Evolutionary conservation across 2,113 vertebrate species (phyloP), one percentile per base, ranked within the genome.

Genomic region (Scytalopus superciliaris): DNA sequence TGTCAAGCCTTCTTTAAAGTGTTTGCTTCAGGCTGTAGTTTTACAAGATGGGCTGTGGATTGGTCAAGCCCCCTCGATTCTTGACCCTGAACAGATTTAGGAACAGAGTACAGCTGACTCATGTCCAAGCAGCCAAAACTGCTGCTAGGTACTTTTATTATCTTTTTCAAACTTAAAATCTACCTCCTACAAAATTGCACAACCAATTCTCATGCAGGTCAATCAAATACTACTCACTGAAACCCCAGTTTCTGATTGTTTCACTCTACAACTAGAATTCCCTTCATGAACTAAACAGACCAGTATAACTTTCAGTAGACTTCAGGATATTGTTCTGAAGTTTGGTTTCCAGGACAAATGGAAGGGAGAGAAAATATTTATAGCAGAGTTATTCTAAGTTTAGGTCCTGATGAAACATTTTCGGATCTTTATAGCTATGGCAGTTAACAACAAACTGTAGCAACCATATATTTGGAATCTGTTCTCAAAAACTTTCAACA

Each of bases 21-120:
- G 98, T 97, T 98, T 98, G 99, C 99, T 99, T 95, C 97, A 98
- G 99, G 99, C 98, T 97, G 96, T 97, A 93, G 97, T 98, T 99
- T 99, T 98, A 98, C 97, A 98, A 98, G 98, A 96, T 98, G 98
- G 98, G 98, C 98, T 98, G 95, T 98, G 97, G 96, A 97, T 98
- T 98, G 98, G 98, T 98, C 97, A 98, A 97, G 90, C 97, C 96
- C 98, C 95, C 96, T 98, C 92, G 78, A 94, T 98, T 97, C 97
- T 68, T 98, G 98, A 98, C 98, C 98, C 98, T 97, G 97, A 98
- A 98, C 95, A 98, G 97, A 98, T 98, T 97, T 98, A 98, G 98
- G 97, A 97, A 98, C 90, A 87, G 94, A 97, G 91, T 97, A 97
- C 78, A 98, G 97, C 96, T 98, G 97, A 96, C 96, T 98, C 64